These are phyloP conservation scores for Netelia melanura DNA, from an alignment of 2,888 invertebrate species.

Conservation along the genomic window DNA sequence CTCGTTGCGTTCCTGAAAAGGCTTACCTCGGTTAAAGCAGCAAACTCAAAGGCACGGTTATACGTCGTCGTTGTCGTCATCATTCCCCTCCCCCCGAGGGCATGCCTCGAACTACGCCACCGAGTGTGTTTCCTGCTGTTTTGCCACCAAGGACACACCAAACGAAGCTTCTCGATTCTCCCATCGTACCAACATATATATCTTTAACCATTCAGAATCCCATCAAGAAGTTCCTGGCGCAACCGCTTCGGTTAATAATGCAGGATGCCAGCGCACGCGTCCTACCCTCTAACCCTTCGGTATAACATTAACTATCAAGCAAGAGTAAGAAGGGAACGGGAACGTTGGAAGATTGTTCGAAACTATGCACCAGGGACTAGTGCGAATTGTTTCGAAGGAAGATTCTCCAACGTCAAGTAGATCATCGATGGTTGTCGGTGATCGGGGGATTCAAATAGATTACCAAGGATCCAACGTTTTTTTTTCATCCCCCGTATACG, in stretches of 20 bases:
- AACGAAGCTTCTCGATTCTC: conserved; percentile 38
- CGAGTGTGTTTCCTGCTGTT: conserved; percentile 45
- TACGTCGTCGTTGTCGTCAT: conserved; percentile 48
- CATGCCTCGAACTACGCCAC: conserved; percentile 38
- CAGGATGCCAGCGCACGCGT: conserved; percentile 55
- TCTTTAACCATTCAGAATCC: conserved; percentile 73
- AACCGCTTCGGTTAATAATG: conserved; percentile 77
- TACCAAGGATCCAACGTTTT: not conserved
- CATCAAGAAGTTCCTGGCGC: conserved; percentile 76
- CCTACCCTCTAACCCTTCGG: conserved; percentile 8
- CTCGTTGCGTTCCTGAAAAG: conserved; percentile 25
- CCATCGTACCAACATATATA: conserved; percentile 48
- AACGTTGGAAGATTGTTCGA: conserved; percentile 1
- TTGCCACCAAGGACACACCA: conserved; percentile 61
- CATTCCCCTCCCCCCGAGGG: conserved; percentile 44
- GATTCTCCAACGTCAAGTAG: not conserved
- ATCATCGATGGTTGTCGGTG: conserved; percentile 5
- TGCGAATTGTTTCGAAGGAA: conserved; percentile 28
- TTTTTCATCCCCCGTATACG: not conserved
- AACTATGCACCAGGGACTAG: conserved; percentile 8
- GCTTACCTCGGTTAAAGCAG: conserved; percentile 46
- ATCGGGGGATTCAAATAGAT: conserved; percentile 9
- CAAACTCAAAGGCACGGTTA: conserved; percentile 5
- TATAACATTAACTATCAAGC: conserved; percentile 25
- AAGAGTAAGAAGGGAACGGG: not conserved